phyloP scores from a whole-genome alignment of 2,888 invertebrate species.

The Tolmerus cingulatus region DNA sequence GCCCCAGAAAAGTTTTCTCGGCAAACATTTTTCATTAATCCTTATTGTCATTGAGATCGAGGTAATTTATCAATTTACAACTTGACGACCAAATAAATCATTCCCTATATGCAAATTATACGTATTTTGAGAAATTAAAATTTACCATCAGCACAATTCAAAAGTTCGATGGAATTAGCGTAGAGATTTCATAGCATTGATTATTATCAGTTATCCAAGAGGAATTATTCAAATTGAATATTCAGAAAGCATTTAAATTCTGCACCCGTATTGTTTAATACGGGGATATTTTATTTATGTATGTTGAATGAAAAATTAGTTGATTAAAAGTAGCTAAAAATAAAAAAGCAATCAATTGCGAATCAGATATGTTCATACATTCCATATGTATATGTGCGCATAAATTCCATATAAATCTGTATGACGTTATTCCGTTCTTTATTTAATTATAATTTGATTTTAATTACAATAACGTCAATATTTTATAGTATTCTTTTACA shows the following conservation, averaged over 20 bases:
- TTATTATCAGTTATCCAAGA: background rate
- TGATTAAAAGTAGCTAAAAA: too few species aligned
- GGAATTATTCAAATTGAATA: background rate
- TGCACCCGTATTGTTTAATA: too few species aligned
- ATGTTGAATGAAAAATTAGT: too few species aligned
- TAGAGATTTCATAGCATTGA: background rate
- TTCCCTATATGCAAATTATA: background rate
- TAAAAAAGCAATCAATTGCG: too few species aligned
- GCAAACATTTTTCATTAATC: background rate
- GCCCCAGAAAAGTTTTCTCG: background rate
- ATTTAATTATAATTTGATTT: too few species aligned
- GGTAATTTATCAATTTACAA: background rate
- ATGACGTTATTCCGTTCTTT: too few species aligned
- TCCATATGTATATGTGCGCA: too few species aligned
- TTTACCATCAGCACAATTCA: background rate
- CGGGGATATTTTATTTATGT: too few species aligned
- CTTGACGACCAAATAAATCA: background rate
- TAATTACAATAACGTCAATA: too few species aligned
- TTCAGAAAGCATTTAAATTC: background rate
- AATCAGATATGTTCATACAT: too few species aligned
- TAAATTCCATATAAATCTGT: too few species aligned
- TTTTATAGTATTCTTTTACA: too few species aligned
- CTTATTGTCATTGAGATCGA: background rate
- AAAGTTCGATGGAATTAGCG: background rate
- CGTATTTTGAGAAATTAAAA: background rate